A percentile compares a stretch with the other conserved stretches of the same genome.
Conservation (phyloP, 2,888 invertebrate species). For the Apamea crenata region DNA sequence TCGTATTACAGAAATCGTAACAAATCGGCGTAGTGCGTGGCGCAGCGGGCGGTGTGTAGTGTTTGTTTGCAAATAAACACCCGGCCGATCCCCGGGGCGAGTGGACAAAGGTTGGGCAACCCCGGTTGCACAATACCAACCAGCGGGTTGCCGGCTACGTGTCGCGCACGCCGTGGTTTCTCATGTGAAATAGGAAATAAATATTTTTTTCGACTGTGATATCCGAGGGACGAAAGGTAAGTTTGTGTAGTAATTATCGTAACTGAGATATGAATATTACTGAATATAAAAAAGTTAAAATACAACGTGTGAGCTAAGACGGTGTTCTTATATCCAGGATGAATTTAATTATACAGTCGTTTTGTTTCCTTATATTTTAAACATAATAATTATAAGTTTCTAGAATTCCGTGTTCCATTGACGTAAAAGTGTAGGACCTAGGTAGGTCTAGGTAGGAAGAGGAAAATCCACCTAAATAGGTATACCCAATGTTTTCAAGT, state of each 20-base stretch:
- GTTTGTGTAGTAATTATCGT: slow-evolving; percentile 62
- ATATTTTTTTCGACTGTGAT: slow-evolving; percentile 68
- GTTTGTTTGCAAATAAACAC: slow-evolving; percentile 90
- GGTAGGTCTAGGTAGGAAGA: too few relatives aligned
- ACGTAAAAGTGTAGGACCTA: not conserved
- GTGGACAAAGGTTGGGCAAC: slow-evolving; percentile 66
- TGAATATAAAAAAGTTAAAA: slow-evolving; percentile 22
- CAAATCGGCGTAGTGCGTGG: slow-evolving; percentile 81
- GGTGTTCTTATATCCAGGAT: not conserved
- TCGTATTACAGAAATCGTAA: slow-evolving; percentile 84
- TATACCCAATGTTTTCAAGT: too few relatives aligned
- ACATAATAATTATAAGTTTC: slow-evolving; percentile 1
- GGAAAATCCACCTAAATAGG: too few relatives aligned
- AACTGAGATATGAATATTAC: slow-evolving; percentile 53
- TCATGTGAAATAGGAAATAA: slow-evolving; percentile 84
- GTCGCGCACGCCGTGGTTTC: slow-evolving; percentile 75
- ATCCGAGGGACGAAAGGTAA: slow-evolving; percentile 61
- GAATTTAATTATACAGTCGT: slow-evolving; percentile 4
- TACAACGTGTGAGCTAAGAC: slow-evolving; percentile 17
- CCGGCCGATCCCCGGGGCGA: slow-evolving; percentile 80
- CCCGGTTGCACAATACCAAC: slow-evolving; percentile 80
- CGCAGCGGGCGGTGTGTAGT: slow-evolving; percentile 81
- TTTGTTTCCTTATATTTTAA: slow-evolving; percentile 17
- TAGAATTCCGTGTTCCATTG: slow-evolving; percentile 16
- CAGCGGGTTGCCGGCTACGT: slow-evolving; percentile 80